Percentiles rank a stretch among this genome's conserved stretches.
These are phyloP conservation scores for Drosophila dives DNA, from an alignment of 2,888 invertebrate species.

Conservation along the genomic window DNA sequence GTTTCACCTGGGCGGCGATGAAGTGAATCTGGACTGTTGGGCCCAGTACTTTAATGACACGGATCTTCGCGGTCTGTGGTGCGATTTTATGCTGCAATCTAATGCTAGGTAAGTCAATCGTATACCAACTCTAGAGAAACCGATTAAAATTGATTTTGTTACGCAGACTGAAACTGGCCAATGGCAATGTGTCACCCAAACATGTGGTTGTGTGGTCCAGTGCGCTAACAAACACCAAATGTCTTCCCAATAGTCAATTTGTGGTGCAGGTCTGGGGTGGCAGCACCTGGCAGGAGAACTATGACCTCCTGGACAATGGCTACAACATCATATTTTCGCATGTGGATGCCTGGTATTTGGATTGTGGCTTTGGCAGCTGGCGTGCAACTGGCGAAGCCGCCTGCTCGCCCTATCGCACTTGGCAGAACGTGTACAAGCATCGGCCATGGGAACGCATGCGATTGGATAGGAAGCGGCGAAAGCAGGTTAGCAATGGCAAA, in stretches of 20 bases:
- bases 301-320: slow-evolving; percentile 91
- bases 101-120: slow-evolving; percentile 84
- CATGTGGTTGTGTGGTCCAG: slow-evolving; percentile 91
- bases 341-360: slow-evolving; percentile 95
- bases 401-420: slow-evolving; percentile 94
- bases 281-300: slow-evolving; percentile 92
- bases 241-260: slow-evolving; percentile 87
- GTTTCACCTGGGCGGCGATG: slow-evolving; percentile 90
- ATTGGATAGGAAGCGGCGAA: slow-evolving; percentile 81
- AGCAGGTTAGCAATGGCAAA: slow-evolving; percentile 73
- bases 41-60: slow-evolving; percentile 90
- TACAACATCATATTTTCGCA: slow-evolving; percentile 92
- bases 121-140: no score
- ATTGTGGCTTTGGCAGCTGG: slow-evolving; percentile 95
- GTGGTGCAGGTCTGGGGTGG: slow-evolving; percentile 93
- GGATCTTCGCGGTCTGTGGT: slow-evolving; percentile 91
- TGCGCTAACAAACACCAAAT: slow-evolving; percentile 90
- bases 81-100: slow-evolving; percentile 90
- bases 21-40: slow-evolving; percentile 93
- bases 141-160: not conserved
- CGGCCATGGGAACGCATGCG: slow-evolving; percentile 89
- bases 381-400: slow-evolving; percentile 91
- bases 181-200: slow-evolving; percentile 82
- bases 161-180: slow-evolving; percentile 83
- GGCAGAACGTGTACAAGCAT: slow-evolving; percentile 95